Base-by-base conservation (phyloP, 2,888 invertebrate species). In the Pristionchus entomophagus region DNA sequence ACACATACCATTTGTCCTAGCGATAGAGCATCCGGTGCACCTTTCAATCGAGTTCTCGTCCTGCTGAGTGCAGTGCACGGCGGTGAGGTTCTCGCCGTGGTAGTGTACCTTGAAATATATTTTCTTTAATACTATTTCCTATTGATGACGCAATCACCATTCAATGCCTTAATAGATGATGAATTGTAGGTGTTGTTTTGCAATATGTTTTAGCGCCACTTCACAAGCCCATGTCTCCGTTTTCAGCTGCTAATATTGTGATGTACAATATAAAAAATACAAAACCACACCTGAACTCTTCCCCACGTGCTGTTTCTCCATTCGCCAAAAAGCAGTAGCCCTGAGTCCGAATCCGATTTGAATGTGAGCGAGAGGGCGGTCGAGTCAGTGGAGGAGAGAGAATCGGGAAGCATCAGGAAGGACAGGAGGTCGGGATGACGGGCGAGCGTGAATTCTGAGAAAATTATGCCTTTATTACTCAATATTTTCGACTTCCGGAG, bases 41-140 rank as follows among this genome's bases (percentile, higher is more conserved):
- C 35, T 56, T 56, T 73, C 85, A 5, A 73, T 56, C 38, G 53
- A 38, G 38, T 73, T 85, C 77, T 85, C 85, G 29, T 77, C 77
- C 77, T 51, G 45, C 26, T 85, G 85, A 1, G 53, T 56, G 45
- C 85, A 85, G 56, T 77, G 77, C 10, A 32, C 29, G 0, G 85
- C 85, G 6, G 85, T 77, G 10, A 85, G 53, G 38, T 56, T 51
- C n/a, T 77, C 49, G n/a, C 85, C 85, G 77, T 85, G 85, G 38
- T 85, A 85, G 56, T 85, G 85, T 12, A 85, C 77, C 85, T 85
- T n/a, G n/a, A n/a, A n/a, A n/a, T n/a, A n/a, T n/a, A n/a, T n/a
- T n/a, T n/a, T n/a, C n/a, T n/a, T n/a, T n/a, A n/a, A n/a, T n/a
- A n/a, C n/a, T n/a, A n/a, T n/a, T n/a, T n/a, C n/a, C n/a, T n/a